Base-by-base conservation (phyloP, 2,888 invertebrate genomes). In the Mellilla xanthometata region DNA sequence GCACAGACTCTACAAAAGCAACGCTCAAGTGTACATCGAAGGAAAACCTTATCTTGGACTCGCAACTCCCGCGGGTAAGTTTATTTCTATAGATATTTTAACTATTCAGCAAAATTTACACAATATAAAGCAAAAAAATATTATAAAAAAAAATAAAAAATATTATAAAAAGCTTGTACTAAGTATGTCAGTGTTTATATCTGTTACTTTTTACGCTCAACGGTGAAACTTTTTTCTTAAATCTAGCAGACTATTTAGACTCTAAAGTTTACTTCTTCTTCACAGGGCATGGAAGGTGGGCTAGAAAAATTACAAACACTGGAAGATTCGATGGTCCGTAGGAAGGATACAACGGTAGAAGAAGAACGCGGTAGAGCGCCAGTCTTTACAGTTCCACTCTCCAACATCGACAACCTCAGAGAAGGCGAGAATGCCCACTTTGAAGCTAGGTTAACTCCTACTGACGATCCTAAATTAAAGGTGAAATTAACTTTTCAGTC, bases 391-490 rank as follows among this genome's bases (percentile, higher is more conserved):
- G 95, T 95, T 48, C 97, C 97, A 19, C 81, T 97, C 49, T 94
- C 96, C 40, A 97, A 97, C 69, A 92, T 97, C 54, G 96, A 97
- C 56, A 95, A 93, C 66, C 87, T 97, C 22, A 93, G 96, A 30
- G 97, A 97, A 85, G 97, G 97, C 36, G 97, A 97, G 88, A 97
- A 95, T 71, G 93, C 95, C 41, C 97, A 97, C 89, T 96, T 96
- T 73, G 97, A 97, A 89, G 97, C 96, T 13, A 93, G 96, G 54
- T 89, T 97, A 24, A 96, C 93, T 41, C 97, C 97, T 10, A 95
- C 95, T 0, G 97, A 97, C 75, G 97, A 97, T 90, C 95, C 97
- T 15, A 96, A 95, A 69, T 89, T 97, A 19, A 96, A 95, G 85
- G 93, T 92, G n/a, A n/a, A n/a, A n/a, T n/a, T n/a, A n/a, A n/a